A percentile compares a stretch with the other conserved stretches of the same genome.
These are phyloP conservation scores for Ochotona curzoniae DNA, from an alignment of 2,113 vertebrate genomes.

Conservation along the genomic window DNA sequence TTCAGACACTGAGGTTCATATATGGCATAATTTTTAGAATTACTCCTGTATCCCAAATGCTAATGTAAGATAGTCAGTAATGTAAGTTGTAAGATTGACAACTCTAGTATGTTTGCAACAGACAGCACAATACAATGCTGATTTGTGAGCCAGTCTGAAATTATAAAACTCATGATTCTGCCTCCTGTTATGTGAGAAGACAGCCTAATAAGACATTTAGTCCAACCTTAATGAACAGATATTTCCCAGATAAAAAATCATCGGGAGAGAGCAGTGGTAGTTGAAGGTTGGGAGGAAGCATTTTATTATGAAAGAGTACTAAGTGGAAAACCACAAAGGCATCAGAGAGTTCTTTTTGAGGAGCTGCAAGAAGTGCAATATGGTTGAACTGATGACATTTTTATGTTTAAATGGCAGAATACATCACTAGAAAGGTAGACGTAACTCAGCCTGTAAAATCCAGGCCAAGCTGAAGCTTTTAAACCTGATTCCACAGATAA, in stretches of 20 bases:
- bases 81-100: no score
- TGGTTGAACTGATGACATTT: not conserved
- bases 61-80: no score
- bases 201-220: not conserved
- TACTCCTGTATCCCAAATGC: not conserved
- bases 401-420: not conserved
- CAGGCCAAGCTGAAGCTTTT: not conserved
- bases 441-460: not conserved
- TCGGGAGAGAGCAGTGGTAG: not conserved
- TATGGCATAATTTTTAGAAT: constrained; percentile 10
- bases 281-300: not conserved
- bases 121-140: not conserved
- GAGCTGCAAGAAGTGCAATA: not conserved
- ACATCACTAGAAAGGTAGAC: not conserved
- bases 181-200: not conserved
- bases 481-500: not conserved
- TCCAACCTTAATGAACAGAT: not conserved
- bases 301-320: constrained; percentile 20
- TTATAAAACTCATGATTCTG: not conserved
- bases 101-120: not conserved
- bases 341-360: not conserved
- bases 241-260: not conserved
- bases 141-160: not conserved
- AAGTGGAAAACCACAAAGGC: not conserved
- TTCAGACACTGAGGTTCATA: not conserved